Percentiles rank a stretch among this genome's conserved stretches.
Evolutionary conservation across 2,113 vertebrate species (phyloP).

Genomic region (Colius striatus): DNA sequence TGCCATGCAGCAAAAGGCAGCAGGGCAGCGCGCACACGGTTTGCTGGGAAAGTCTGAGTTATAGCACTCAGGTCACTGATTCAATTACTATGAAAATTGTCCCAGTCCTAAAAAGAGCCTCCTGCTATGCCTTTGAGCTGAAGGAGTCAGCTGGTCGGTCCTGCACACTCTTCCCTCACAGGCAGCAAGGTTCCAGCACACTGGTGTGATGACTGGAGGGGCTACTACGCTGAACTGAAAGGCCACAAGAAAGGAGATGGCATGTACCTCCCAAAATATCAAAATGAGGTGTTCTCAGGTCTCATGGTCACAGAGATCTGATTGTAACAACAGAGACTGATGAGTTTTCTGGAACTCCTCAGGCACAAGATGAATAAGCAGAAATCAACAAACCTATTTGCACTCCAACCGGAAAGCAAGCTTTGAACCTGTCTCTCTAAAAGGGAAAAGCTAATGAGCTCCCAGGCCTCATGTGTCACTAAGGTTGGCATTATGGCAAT

Average conservation of each 20-base stretch:
- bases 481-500: neutral
- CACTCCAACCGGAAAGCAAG: neutral
- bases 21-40: neutral
- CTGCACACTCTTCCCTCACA: accelerated
- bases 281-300: neutral
- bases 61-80: neutral
- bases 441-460: neutral
- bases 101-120: neutral
- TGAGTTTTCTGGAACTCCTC: neutral
- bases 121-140: neutral
- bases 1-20: neutral
- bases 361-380: neutral
- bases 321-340: neutral
- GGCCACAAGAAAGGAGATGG: neutral
- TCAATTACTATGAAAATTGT: neutral
- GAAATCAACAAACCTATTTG: neutral
- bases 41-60: neutral
- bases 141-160: neutral
- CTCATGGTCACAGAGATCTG: neutral
- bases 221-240: neutral
- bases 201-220: neutral
- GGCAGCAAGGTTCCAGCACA: neutral
- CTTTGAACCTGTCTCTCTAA: neutral
- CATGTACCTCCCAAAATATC: neutral
- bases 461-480: neutral